A percentile compares a stretch with the other conserved stretches of the same genome.
Conservation (phyloP, 2,888 invertebrate genomes). For the Apoda limacodes region DNA sequence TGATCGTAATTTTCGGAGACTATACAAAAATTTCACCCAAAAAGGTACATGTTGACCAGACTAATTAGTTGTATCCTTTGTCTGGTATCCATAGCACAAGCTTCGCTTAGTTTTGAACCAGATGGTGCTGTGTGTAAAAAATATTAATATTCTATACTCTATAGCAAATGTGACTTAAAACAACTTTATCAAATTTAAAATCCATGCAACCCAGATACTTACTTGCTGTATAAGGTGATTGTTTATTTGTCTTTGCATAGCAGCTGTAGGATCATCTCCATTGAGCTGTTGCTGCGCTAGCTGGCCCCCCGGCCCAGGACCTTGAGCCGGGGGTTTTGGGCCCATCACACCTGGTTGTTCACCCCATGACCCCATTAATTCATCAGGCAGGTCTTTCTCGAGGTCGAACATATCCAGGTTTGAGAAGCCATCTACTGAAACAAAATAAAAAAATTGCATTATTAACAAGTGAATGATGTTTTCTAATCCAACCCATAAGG, state of each 20-base stretch:
- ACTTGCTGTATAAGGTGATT: constrained; percentile 78
- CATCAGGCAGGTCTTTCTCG: constrained; percentile 93
- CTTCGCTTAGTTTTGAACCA: too few species aligned
- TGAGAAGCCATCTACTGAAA: constrained; percentile 79
- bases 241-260: constrained; percentile 70
- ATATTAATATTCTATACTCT: too few species aligned
- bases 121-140: too few species aligned
- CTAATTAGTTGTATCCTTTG: too few species aligned
- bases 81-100: too few species aligned
- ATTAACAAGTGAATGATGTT: too few species aligned
- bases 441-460: too few species aligned
- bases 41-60: too few species aligned
- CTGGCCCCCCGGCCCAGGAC: constrained; percentile 80
- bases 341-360: constrained; percentile 74
- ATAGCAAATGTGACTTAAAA: too few species aligned
- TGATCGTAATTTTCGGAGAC: too few species aligned
- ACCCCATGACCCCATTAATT: constrained; percentile 86
- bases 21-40: too few species aligned
- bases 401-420: constrained; percentile 89
- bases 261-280: constrained; percentile 75
- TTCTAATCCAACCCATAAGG: constrained; percentile 19
- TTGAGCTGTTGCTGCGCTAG: constrained; percentile 72
- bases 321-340: constrained; percentile 84
- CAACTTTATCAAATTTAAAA: too few species aligned
- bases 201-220: constrained; percentile 54